A percentile compares a stretch with the other conserved stretches of the same genome.
phyloP scores from a whole-genome alignment of 2,113 vertebrate species.

The Scatophagus argus region DNA sequence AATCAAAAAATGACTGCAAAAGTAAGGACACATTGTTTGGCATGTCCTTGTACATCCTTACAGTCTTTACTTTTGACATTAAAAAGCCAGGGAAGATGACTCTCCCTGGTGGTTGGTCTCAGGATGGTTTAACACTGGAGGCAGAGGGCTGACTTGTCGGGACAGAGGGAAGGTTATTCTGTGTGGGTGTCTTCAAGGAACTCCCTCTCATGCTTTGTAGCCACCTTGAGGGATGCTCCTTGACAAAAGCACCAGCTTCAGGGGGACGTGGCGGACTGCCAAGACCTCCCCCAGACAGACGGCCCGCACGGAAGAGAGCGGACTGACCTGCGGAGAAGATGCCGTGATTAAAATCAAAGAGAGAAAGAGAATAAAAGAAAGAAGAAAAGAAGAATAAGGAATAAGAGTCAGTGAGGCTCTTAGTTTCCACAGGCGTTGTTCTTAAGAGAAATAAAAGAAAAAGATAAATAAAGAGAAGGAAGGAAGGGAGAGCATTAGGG shows the following conservation, averaged over 20 bases:
- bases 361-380: conserved; percentile 10
- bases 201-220: conserved; percentile 18
- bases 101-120: not conserved
- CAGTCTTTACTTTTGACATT: conserved; percentile 3
- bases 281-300: conserved; percentile 25
- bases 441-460: not conserved
- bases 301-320: not conserved
- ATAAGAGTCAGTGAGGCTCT: not conserved
- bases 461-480: not conserved
- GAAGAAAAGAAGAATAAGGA: not conserved
- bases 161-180: conserved; percentile 36
- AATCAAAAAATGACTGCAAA: not conserved
- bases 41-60: not conserved
- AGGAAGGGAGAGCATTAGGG: conserved; percentile 19
- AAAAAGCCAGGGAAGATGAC: conserved; percentile 6
- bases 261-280: conserved; percentile 27
- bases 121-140: conserved; percentile 12
- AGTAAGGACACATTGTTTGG: not conserved
- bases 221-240: conserved; percentile 50
- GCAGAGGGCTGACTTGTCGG: conserved; percentile 8
- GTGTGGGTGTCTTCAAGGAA: conserved; percentile 24
- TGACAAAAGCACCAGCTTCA: conserved; percentile 53
- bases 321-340: conserved; percentile 18
- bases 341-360: conserved; percentile 17
- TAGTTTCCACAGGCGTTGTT: conserved; percentile 2